Evolutionary conservation across 2,888 invertebrate species (phyloP), one percentile per base, ranked within the genome.

Genomic region (Chymomyza caudatula): DNA sequence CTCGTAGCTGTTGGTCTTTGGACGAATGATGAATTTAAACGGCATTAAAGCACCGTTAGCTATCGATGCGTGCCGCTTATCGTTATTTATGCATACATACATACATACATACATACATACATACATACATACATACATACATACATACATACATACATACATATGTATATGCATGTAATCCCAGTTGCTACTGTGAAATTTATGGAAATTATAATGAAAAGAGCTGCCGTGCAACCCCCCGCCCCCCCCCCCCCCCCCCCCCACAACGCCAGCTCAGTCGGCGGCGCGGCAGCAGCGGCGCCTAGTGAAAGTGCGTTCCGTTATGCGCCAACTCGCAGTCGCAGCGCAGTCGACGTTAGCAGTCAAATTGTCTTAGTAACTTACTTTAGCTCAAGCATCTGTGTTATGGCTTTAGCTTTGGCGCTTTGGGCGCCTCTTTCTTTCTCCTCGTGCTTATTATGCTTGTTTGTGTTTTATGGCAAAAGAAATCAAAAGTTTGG

Each of bases 321-420:
- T 81, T 80, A 80, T 37, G 29, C 29, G 29, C 29, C 29, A 37
- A 17, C n/a, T 17, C 15, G 47, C 17, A 47, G 29, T 8, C 11
- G 23, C 54, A 25, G 25, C 25, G 25, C 11, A 4, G 20, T n/a
- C 19, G 56, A 37, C 43, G 56, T 8, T 13, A 15, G 23, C 11
- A 47, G 59, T 71, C 68, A 85, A 83, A 77, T 85, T 78, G 79
- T 76, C 83, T 85, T 85, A 85, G 83, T 85, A 82, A 85, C 79
- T 80, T 76, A 85, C 76, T 80, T 77, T 68, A 60, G 66, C 65
- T 74, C 49, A n/a, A 67, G 56, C 68, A 72, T 25, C 64, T 29
- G 54, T 59, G 63, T 58, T 60, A 49, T 59, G 65, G 55, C 47
- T 63, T 63, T 42, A 60, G 69, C 17, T 59, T 15, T 62, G 43